Evolutionary conservation across 92 coral and sea anemone genomes (phyloP), one percentile per base, ranked within the genome.

Genomic region (Zoanthus sociatus): DNA sequence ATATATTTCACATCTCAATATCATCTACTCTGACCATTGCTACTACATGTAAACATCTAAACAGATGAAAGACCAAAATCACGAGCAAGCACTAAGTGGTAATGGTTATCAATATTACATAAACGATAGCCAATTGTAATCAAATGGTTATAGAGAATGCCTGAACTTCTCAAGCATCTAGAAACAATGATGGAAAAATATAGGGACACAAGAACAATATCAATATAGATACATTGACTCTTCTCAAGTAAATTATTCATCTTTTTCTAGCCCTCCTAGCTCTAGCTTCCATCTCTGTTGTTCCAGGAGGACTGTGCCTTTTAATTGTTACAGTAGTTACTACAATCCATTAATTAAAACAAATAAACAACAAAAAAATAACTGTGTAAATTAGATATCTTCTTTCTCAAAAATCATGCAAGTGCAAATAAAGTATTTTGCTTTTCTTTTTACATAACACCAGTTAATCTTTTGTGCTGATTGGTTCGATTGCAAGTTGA

Each of bases 211-310:
- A 76, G 61, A 76, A 76, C 32, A 45, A 76, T 76, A 76, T 76
- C 79, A 50, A 47, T 50, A 47, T 76, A 50, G 79, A 76, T 76
- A 76, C 79, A 76, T 76, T 50, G 79, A 76, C 79, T 76, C 63
- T 76, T 76, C 79, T 76, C 79, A n/a, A 76, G 79, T 76, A 76
- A 74, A 46, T 74, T 74, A 74, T 15, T 74, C 78, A 74, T 74
- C 78, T 74, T 45, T 74, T 74, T 74, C 60, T 74, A 74, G 78
- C 58, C 78, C 78, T 74, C 78, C 78, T 45, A 46, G 37, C 78
- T 74, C 78, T 45, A 45, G 78, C 78, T 74, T 74, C 60, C 78
- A 12, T 74, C 78, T 74, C 78, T 45, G 78, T 74, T 74, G 78
- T 74, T 74, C 78, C 78, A 45, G 78, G 61, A 18, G 58, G 9